Evolutionary conservation across 2,888 invertebrate species (phyloP).

Genomic region (Eurois occulta): DNA sequence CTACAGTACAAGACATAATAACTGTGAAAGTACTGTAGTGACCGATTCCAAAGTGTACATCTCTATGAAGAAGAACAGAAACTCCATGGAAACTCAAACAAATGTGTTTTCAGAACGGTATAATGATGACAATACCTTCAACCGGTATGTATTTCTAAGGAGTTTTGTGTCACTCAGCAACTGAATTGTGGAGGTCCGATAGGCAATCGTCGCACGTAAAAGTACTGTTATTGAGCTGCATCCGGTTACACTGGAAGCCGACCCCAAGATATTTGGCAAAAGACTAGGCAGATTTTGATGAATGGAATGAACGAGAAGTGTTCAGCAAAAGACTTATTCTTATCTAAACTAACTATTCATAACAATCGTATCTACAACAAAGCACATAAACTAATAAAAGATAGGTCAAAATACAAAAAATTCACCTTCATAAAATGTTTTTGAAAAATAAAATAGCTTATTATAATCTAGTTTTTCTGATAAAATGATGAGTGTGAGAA

Average conservation of each 20-base stretch:
- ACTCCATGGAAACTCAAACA: background rate
- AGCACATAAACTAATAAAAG: constrained; percentile 6
- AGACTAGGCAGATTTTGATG: background rate
- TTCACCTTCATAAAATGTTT: background rate
- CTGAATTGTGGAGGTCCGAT: background rate
- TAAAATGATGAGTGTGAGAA: background rate
- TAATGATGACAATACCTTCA: background rate
- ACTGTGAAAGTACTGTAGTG: background rate
- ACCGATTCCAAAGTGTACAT: background rate
- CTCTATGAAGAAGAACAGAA: background rate
- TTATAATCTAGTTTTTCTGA: background rate
- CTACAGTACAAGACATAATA: background rate
- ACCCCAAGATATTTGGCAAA: background rate
- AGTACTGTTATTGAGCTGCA: background rate
- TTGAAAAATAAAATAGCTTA: background rate
- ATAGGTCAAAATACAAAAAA: constrained; percentile 3
- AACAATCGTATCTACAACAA: background rate
- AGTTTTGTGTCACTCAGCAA: background rate
- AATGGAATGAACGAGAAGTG: background rate
- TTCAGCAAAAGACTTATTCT: background rate
- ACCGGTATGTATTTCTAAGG: background rate
- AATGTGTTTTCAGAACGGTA: background rate
- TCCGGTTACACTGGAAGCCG: background rate
- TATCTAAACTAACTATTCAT: background rate
- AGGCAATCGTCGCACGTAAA: background rate